phyloP scores from a whole-genome alignment of 2,888 invertebrate genomes.

The Hipparchia semele region DNA sequence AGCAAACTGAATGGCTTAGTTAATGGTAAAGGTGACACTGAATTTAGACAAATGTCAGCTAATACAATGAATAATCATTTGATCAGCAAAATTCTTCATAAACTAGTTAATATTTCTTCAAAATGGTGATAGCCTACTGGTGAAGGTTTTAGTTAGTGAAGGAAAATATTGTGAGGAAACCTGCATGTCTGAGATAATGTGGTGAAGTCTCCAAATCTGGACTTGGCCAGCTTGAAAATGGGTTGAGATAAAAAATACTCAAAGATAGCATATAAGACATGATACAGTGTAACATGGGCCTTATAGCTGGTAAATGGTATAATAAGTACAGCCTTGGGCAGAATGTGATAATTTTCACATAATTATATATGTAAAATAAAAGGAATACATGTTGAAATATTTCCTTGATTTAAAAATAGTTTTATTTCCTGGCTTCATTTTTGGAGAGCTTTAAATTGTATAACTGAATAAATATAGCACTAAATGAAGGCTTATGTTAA shows the following conservation, averaged over 20 bases:
- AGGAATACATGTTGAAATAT: slow-evolving; percentile 11
- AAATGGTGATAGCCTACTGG: too few relatives aligned
- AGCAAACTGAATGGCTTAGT: neutral
- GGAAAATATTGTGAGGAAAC: too few relatives aligned
- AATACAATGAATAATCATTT: too few relatives aligned
- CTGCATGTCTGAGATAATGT: too few relatives aligned
- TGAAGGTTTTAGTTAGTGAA: too few relatives aligned
- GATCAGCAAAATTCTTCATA: too few relatives aligned
- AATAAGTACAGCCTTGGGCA: slow-evolving; percentile 42
- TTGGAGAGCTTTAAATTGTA: neutral
- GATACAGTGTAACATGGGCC: neutral
- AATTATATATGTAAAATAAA: slow-evolving; percentile 11
- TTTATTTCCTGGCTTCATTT: slow-evolving; percentile 12
- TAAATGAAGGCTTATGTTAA: neutral
- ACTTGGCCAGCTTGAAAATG: too few relatives aligned
- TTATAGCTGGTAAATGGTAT: slow-evolving; percentile 29
- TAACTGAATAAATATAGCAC: neutral
- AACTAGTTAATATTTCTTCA: too few relatives aligned
- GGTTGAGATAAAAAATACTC: neutral
- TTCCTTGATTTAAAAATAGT: neutral
- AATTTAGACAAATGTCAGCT: too few relatives aligned
- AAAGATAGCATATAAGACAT: neutral
- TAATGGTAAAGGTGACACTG: neutral
- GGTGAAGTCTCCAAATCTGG: too few relatives aligned
- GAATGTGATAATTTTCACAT: slow-evolving; percentile 38